Base-by-base conservation (phyloP, 2,888 invertebrate genomes). In the Aleiodes alternator region DNA sequence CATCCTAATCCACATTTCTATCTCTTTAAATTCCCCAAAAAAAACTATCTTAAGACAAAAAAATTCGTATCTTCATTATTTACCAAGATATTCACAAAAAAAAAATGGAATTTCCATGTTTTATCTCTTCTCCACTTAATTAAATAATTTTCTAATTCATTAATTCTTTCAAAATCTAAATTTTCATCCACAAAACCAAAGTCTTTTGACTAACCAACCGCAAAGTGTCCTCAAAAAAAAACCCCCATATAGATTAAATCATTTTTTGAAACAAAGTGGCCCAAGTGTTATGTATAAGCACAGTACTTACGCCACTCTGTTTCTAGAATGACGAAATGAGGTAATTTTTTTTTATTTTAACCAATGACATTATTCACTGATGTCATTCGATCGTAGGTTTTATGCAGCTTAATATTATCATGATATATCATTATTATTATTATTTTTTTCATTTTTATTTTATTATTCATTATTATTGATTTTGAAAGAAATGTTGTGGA, bases 221-320 rank as follows among this genome's bases (percentile, higher is more conserved):
- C 61, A 61, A 38, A 61, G 61, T 61, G 61, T 38, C 61, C 61
- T 61, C 14, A 61, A 61, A 61, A 61, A 61, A 61, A 61, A 5
- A 8, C 23, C 23, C 61, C 4, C 43, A 14, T 12, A n/a, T 34
- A 61, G 34, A 43, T 61, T 61, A 34, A n/a, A 34, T 61, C 31
- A 53, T 12, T 12, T 16, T 55, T 16, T 8, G 8, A 38, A 38
- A 55, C 16, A 23, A 23, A 23, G 23, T 23, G 23, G 23, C 23
- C 1, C 2, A 23, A 23, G 23, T 23, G 23, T 23, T 23, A 23
- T 23, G 23, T 23, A 23, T 23, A 23, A 23, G 23, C 23, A 23
- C 23, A 23, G 23, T 23, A 23, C 23, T 23, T 23, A 23, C 23
- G 23, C 23, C 23, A 23, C 23, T 23, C 23, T 23, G 23, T 23